Evolutionary conservation across 2,113 vertebrate species (phyloP).

Genomic region (Heptranchias perlo): DNA sequence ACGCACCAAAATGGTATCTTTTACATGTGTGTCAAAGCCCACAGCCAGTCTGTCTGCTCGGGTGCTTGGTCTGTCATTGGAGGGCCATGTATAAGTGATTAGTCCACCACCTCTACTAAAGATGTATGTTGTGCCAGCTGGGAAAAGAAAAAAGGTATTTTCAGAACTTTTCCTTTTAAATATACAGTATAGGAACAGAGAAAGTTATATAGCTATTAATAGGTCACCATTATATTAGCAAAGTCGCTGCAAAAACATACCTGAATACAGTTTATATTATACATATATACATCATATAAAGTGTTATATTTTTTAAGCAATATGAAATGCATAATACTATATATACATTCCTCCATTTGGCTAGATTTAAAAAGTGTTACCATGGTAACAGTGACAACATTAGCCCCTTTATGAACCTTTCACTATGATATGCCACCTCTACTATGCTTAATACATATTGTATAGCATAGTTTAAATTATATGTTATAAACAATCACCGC

Average conservation of each 20-base stretch:
- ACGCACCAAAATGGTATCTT: conserved; percentile 87
- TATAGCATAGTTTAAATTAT: not conserved
- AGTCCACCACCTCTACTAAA: conserved; percentile 96
- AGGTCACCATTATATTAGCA: not conserved
- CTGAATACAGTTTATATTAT: not conserved
- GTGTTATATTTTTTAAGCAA: not conserved
- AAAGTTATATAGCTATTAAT: not conserved
- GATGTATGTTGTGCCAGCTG: conserved; percentile 96
- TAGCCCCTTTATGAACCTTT: not conserved
- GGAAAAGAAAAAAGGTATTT: conserved; percentile 45
- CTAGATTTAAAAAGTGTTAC: not conserved
- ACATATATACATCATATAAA: not conserved
- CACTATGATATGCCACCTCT: not conserved
- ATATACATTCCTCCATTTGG: not conserved
- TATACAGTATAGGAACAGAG: not conserved
- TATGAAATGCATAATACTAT: not conserved
- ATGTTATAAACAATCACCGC: not conserved
- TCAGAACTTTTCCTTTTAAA: not conserved
- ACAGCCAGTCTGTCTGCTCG: conserved; percentile 93
- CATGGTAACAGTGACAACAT: not conserved
- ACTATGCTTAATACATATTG: not conserved
- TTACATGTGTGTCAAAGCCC: conserved; percentile 94
- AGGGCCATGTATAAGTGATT: conserved; percentile 96
- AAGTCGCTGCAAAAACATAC: not conserved
- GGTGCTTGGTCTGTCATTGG: conserved; percentile 94